Conservation (phyloP, 2,797 vertebrate genomes). For the Cuculus canorus region DNA sequence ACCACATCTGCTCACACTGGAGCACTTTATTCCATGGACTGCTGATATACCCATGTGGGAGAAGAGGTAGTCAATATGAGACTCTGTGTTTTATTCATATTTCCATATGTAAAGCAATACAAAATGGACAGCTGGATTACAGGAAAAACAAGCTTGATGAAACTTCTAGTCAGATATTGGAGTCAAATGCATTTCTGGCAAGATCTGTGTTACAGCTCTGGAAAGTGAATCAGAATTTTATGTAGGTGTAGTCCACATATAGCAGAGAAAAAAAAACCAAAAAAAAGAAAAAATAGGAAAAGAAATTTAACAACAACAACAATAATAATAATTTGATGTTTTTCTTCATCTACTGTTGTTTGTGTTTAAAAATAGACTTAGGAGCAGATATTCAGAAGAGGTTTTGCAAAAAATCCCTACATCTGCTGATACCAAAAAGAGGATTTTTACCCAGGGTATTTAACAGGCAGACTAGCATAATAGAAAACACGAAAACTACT, state of each 20-base stretch:
- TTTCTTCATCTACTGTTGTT: not conserved
- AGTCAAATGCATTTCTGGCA: not conserved
- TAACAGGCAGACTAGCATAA: not conserved
- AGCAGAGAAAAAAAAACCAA: not conserved
- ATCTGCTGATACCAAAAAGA: not conserved
- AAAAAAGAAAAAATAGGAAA: fast-evolving
- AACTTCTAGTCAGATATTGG: not conserved
- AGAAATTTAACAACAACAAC: too few species aligned
- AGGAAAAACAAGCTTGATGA: not conserved
- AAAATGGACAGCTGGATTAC: not conserved
- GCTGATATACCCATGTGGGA: not conserved
- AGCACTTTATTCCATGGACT: not conserved
- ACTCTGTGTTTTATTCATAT: not conserved
- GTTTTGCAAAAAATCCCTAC: not conserved
- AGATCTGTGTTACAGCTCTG: not conserved
- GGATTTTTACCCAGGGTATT: not conserved
- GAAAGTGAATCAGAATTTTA: not conserved
- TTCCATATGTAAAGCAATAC: not conserved
- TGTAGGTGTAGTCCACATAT: not conserved
- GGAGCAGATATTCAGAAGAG: not conserved
- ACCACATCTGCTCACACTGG: too few species aligned
- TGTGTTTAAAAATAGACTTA: not conserved
- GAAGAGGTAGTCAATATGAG: not conserved
- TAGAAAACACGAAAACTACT: not conserved
- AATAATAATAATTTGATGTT: not conserved